Conservation (phyloP, 2,888 invertebrate species). For the Holacanthella duospinosa region DNA sequence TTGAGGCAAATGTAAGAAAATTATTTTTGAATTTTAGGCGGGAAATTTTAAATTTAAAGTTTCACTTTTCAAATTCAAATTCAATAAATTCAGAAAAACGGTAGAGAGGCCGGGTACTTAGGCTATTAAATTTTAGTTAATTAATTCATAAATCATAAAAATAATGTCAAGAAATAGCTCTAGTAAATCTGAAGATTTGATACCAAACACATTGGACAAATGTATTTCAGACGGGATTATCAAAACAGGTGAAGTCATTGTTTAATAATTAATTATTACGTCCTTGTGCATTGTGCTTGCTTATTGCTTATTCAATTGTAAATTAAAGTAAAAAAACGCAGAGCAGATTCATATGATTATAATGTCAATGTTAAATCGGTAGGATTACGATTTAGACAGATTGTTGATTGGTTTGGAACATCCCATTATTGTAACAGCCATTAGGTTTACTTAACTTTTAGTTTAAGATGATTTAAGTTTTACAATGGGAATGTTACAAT, state of each 20-base stretch:
- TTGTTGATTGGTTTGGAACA: too few species aligned
- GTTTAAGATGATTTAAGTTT: too few species aligned
- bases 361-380: too few species aligned
- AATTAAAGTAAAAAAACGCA: too few species aligned
- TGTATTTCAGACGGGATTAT: conserved; percentile 34
- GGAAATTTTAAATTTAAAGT: background rate
- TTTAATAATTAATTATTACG: background rate
- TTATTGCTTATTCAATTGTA: too few species aligned
- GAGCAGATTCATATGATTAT: too few species aligned
- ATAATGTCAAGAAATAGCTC: background rate
- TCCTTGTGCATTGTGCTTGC: too few species aligned
- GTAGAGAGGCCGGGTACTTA: background rate
- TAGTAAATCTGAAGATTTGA: conserved; percentile 20
- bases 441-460: too few species aligned
- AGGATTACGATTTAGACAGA: too few species aligned
- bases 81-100: background rate
- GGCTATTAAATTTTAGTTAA: background rate
- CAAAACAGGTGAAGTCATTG: conserved; percentile 26
- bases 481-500: too few species aligned
- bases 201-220: conserved; percentile 32
- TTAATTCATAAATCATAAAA: background rate
- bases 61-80: background rate
- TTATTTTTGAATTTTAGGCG: too few species aligned
- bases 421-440: too few species aligned
- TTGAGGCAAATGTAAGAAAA: background rate